These are phyloP conservation scores for Atopsyche davidsoni DNA, from an alignment of 1,140 invertebrate species.

Conservation along the genomic window DNA sequence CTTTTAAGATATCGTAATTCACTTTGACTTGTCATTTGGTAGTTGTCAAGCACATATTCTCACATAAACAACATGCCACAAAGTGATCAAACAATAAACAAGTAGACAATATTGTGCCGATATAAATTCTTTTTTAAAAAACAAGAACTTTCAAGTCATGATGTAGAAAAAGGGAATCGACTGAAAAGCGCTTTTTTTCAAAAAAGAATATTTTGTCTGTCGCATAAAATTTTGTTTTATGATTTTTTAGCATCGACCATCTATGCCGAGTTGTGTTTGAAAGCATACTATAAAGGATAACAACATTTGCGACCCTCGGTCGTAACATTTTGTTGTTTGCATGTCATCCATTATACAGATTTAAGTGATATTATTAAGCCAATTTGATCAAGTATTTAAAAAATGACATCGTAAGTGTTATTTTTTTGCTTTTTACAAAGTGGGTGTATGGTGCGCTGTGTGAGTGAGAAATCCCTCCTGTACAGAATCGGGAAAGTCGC, in stretches of 20 bases:
- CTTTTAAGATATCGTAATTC: neutral
- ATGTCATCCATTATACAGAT: too few species aligned
- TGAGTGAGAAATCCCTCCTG: slow-evolving; percentile 27
- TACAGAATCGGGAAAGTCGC: slow-evolving; percentile 29
- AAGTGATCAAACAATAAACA: slow-evolving; percentile 7
- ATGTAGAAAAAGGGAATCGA: too few species aligned
- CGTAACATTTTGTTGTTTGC: too few species aligned
- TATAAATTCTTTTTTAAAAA: slow-evolving; percentile 1
- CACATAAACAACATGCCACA: slow-evolving; percentile 7
- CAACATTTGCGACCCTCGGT: too few species aligned
- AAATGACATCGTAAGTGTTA: neutral
- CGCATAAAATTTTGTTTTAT: too few species aligned
- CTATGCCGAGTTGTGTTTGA: too few species aligned
- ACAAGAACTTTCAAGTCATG: too few species aligned
- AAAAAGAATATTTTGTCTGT: too few species aligned
- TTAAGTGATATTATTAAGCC: neutral
- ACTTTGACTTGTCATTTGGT: neutral
- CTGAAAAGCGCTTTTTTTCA: too few species aligned
- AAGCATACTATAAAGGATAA: too few species aligned
- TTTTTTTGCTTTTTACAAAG: slow-evolving; percentile 19
- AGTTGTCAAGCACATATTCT: neutral
- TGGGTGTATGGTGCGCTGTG: slow-evolving; percentile 27
- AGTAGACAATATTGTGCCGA: neutral
- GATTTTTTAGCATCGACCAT: too few species aligned
- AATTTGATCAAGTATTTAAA: neutral